phyloP scores from a whole-genome alignment of 2,888 invertebrate species.

The Timema cristinae region DNA sequence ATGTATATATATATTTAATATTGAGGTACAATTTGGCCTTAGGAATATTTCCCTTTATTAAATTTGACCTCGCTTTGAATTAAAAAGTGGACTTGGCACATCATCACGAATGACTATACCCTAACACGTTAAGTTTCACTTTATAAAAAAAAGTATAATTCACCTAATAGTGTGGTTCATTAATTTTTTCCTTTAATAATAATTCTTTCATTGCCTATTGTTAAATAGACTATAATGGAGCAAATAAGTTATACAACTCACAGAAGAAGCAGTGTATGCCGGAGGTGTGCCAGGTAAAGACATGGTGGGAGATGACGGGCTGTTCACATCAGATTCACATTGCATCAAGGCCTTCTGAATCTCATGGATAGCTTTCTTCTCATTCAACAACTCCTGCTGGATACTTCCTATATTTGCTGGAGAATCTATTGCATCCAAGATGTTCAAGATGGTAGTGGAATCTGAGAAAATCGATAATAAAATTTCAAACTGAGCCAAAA shows the following conservation, averaged over 20 bases:
- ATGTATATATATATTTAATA: too few species aligned
- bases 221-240: too few species aligned
- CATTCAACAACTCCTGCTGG: slow-evolving; percentile 53
- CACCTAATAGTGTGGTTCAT: too few species aligned
- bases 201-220: too few species aligned
- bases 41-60: too few species aligned
- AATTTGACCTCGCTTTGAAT: too few species aligned
- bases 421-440: slow-evolving; percentile 47
- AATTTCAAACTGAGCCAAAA: not conserved
- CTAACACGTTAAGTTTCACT: too few species aligned
- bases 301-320: slow-evolving; percentile 55
- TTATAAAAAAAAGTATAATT: too few species aligned
- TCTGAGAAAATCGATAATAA: slow-evolving; percentile 9
- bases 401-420: slow-evolving; percentile 39
- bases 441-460: slow-evolving; percentile 41
- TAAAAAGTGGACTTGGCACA: too few species aligned
- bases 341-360: slow-evolving; percentile 90
- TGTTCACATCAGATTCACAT: slow-evolving; percentile 60
- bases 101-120: too few species aligned
- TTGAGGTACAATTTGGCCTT: too few species aligned
- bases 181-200: too few species aligned
- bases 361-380: slow-evolving; percentile 79
- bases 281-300: slow-evolving; percentile 54
- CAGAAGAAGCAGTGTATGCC: slow-evolving; percentile 55
- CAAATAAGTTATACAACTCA: slow-evolving; percentile 34